Evolutionary conservation across 2,113 vertebrate species (phyloP), one percentile per base, ranked within the genome.

Genomic region (Axis porcinus): DNA sequence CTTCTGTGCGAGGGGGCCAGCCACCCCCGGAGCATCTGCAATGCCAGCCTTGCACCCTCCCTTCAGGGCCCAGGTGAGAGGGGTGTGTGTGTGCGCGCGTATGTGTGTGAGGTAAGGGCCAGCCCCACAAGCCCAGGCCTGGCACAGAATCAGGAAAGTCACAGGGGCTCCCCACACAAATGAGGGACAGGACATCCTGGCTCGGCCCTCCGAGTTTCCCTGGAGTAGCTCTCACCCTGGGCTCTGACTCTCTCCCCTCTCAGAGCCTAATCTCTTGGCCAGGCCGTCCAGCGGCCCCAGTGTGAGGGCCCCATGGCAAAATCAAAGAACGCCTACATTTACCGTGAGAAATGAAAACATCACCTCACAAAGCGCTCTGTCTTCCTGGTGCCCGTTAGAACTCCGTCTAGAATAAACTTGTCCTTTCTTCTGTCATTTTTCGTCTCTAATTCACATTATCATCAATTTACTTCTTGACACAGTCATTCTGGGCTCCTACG

Each of bases 391-490:
- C 98, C 97, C 97, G 95, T 96, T 96, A 97, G 92, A 62, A 54
- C 88, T 92, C 92, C 64, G 94, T 98, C 87, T 96, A 97, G 91
- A 98, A 98, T 97, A 98, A 97, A 98, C 98, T 96, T 98, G 87
- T 98, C 97, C 21, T 62, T 98, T 91, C 97, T 98, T 97, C 86
- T 98, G 97, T 96, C 93, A 13, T 98, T 98, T 98, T 98, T 96
- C 74, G 97, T 98, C 97, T 98, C 98, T 98, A 98, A 98, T 98
- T 98, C 98, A 98, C 92, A 98, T 89, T 86, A 94, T 82, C 97
- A 97, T 98, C 98, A 98, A 98, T 99, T 98, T 98, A 91, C 97
- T 98, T 97, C 98, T 95, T 98, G 98, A 98, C 98, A 98, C 86
- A 95, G 97, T 86, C 97, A 97, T 98, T 98, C 98, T 76, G 87